Base-by-base conservation (phyloP, 2,888 invertebrate species). In the Hypolimnas misippus region DNA sequence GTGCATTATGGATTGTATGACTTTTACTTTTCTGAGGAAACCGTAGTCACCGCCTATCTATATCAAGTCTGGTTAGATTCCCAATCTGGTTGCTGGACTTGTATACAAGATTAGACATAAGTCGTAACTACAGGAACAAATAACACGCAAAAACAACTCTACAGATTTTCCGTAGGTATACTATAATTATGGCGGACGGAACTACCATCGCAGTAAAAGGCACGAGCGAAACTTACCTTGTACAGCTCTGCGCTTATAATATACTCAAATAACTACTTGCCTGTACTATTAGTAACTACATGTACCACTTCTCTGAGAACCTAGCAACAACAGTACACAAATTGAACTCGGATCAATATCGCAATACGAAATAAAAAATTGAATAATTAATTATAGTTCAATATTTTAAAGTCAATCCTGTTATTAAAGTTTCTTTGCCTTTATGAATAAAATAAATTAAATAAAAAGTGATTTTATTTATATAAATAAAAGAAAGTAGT, bases 161-260 rank as follows among this genome's bases (percentile, higher is more conserved):
- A 78, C 72, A 75, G 75, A 77, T 81, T 82, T 82, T 80, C 83
- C 82, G 79, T 79, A 77, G 81, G 79, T 79, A 77, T 77, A 73
- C 70, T 76, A 74, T 79, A 81, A 82, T 82, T 79, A 82, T 73
- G 68, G 71, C 71, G 69, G 72, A 73, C 72, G 74, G 76, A 75
- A 78, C 76, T 70, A 76, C 73, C 65, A 64, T 65, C 65, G 52
- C 65, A 62, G 66, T 65, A 68, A 67, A 72, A 67, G 65, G 66
- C 55, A 67, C 63, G 56, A 60, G 65, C 63, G 69, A 67, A 65
- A 69, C 65, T 61, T 69, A 68, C 64, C 69, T 66, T 71, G n/a
- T 68, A 69, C 42, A 65, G 63, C 58, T 49, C 57, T 29, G 56
- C 57, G 57, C 62, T 57, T 49, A 61, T 56, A 46, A 55, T 42